These are phyloP conservation scores for Polymixis lichenea DNA, from an alignment of 2,888 invertebrate species.

Conservation along the genomic window DNA sequence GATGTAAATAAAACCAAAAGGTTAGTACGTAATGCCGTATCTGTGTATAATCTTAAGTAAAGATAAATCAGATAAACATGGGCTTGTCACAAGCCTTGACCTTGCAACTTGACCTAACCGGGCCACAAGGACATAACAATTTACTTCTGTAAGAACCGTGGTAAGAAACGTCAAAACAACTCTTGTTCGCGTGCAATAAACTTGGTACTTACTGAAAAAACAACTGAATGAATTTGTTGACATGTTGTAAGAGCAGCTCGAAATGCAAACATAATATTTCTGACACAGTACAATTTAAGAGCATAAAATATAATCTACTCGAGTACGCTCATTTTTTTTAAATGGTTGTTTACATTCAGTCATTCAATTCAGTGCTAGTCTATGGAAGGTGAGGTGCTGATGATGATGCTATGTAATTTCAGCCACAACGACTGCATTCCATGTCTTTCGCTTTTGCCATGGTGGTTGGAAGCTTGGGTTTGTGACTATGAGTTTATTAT, in stretches of 20 bases:
- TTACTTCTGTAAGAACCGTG: constrained; percentile 10
- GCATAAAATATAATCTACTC: neutral
- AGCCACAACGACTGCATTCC: neutral
- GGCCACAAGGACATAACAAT: constrained; percentile 8
- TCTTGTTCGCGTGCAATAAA: constrained; percentile 1
- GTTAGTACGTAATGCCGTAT: constrained; percentile 12
- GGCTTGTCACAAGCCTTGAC: constrained; percentile 22
- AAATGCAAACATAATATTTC: neutral
- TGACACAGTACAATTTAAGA: neutral
- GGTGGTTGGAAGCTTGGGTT: neutral
- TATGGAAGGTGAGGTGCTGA: neutral
- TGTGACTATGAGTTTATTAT: neutral
- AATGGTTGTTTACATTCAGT: constrained; percentile 1
- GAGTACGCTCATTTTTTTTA: neutral
- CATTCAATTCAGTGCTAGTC: neutral
- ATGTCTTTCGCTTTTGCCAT: neutral
- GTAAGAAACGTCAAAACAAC: constrained; percentile 29
- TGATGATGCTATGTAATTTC: neutral
- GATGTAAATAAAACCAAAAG: constrained; percentile 40
- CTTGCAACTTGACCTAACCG: constrained; percentile 34
- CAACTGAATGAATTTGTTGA: constrained; percentile 31
- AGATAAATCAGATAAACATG: constrained; percentile 22
- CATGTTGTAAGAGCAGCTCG: constrained; percentile 9
- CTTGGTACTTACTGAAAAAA: constrained; percentile 5
- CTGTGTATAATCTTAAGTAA: constrained; percentile 23